Conservation (phyloP, 2,888 invertebrate species). For the Poecilobothrus nobilitatus region DNA sequence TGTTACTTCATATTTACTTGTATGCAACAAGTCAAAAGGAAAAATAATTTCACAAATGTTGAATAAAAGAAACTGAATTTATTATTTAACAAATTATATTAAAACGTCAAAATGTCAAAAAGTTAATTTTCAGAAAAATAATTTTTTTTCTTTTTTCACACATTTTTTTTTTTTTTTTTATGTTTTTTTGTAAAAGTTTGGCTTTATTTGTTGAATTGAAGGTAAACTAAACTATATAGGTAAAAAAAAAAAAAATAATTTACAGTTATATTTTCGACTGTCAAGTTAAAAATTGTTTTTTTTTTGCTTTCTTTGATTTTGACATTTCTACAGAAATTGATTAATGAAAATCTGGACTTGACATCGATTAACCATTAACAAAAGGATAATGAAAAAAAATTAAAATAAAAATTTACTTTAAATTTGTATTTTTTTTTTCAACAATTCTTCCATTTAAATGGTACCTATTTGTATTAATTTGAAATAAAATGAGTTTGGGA, state of each 20-base stretch:
- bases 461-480: too few relatives aligned
- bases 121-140: neutral
- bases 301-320: neutral
- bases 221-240: neutral
- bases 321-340: slow-evolving; percentile 1
- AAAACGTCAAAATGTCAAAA: neutral
- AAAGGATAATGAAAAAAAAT: too few relatives aligned
- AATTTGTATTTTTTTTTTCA: too few relatives aligned
- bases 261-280: neutral
- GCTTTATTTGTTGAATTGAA: neutral
- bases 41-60: too few relatives aligned
- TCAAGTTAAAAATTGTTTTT: neutral
- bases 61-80: too few relatives aligned
- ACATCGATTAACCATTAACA: neutral
- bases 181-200: neutral
- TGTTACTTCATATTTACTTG: too few relatives aligned
- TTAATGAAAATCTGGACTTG: neutral
- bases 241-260: neutral
- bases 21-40: too few relatives aligned
- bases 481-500: too few relatives aligned
- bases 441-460: too few relatives aligned
- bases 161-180: neutral
- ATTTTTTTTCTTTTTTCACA: neutral
- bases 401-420: too few relatives aligned
- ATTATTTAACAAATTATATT: too few relatives aligned